Base-by-base conservation (phyloP, 1,140 invertebrate species). In the Hestina assimilis region DNA sequence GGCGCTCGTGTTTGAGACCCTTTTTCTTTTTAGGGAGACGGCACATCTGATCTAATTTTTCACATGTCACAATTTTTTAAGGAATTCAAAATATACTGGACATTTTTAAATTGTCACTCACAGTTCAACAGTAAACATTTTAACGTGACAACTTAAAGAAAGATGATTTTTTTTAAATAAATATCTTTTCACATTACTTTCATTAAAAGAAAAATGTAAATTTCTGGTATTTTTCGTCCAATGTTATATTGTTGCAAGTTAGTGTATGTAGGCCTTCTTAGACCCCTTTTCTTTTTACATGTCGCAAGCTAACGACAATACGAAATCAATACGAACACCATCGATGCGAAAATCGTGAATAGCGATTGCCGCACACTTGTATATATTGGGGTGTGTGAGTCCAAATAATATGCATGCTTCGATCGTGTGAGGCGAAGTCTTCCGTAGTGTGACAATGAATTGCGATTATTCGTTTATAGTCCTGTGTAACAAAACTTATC, bases 241-340 rank as follows among this genome's bases (percentile, higher is more conserved):
- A 11, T 31, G 11, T 29, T n/a, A 29, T n/a, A n/a, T 29, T 29
- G 11, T 11, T 7, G 1, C 11, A 29, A 29, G 28, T n/a, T 11
- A 4, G 28, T 72, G 70, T 72, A 63, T 72, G 54, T 47, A 56
- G n/a, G 29, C 64, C 31, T 58, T 69, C 67, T 76, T 73, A 79
- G 63, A 83, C 77, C 82, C 78, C 79, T 83, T 83, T 86, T 77
- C 75, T 84, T 84, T 81, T 83, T 75, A 82, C 79, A 87, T 83
- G 84, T 83, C 81, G 76, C 83, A 60, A 75, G 72, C 84, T 84
- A 88, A 88, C 84, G 83, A 87, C 84, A 86, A 88, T 88, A 80
- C 80, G 79, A 85, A 88, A 88, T 88, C 84, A 88, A 88, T 88
- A 88, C 83, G 58, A 74, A 85, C 84, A 85, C 80, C 81, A 85